Evolutionary conservation across 2,113 vertebrate species (phyloP), one percentile per base, ranked within the genome.

Genomic region (Hystrix cristata): DNA sequence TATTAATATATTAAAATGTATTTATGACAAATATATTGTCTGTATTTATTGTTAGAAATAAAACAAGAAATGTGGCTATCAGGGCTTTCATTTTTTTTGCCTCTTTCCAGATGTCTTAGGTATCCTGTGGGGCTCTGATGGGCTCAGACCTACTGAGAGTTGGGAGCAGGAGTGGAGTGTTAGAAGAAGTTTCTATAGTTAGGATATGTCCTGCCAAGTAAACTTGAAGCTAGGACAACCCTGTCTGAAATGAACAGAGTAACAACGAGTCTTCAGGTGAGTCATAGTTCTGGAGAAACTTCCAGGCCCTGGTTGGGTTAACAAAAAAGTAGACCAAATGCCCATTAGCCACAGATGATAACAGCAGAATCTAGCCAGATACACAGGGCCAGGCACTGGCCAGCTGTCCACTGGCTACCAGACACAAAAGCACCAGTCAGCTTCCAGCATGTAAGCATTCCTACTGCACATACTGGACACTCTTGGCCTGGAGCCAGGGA

Each of bases 1-100:
- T 92, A 60, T 76, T 94, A 91, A 85, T 64, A 92, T 95, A 94
- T 97, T 96, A 91, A 93, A 95, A 86, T 93, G 25, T 86, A 88
- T 93, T 38, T 95, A 85, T 86, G 67, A 84, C 96, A 48, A 83
- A 65, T 38, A n/a, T 89, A 53, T 74, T 90, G 48, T 53, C 85
- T 95, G 64, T 91, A 89, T 94, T 88, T 87, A 64, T 85, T 90
- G 60, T 62, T 88, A 88, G 31, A 86, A 97, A 94, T 93, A 96
- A 97, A 97, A 87, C 31, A 78, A 8, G 62, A 53, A 95, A 78
- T 4, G 18, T 72, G 27, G n/a, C 69, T 55, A 18, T 34, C 55
- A 89, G 51, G 57, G 8, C 5, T 95, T 95, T 92, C 67, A 5
- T 90, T 92, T 95, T 94, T 80, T 76, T 96, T 67, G 9, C 62